Evolutionary conservation across 2,113 vertebrate genomes (phyloP).

Genomic region (Silurus glanis): DNA sequence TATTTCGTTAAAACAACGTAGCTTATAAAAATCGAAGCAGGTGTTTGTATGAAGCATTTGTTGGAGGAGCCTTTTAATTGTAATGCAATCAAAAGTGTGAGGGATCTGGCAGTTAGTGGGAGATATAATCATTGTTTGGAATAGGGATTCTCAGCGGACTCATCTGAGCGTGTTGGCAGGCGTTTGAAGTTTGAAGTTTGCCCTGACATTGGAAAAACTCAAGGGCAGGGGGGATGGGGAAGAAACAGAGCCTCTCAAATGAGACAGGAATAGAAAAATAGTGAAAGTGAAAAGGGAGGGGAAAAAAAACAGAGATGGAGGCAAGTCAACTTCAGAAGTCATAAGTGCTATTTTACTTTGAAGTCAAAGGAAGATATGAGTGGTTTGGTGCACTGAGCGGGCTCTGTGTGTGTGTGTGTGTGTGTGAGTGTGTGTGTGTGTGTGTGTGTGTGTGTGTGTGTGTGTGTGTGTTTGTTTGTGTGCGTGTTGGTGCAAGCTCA

Average conservation of each 20-base stretch:
- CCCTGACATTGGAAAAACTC: conserved; percentile 69
- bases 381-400: conserved; percentile 43
- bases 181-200: conserved; percentile 70
- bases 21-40: background rate
- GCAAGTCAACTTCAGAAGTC: conserved; percentile 60
- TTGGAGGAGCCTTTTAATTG: conserved; percentile 54
- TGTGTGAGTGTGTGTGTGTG: conserved; percentile 15
- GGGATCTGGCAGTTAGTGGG: conserved; percentile 58
- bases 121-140: conserved; percentile 68
- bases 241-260: conserved; percentile 58
- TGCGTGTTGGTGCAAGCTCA: background rate
- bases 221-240: conserved; percentile 61
- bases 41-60: conserved; percentile 16
- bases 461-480: conserved; percentile 19
- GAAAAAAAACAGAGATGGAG: conserved; percentile 48
- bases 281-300: conserved; percentile 26
- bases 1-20: background rate
- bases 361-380: conserved; percentile 50
- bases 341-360: conserved; percentile 62
- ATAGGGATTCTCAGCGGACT: conserved; percentile 66
- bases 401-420: conserved; percentile 24
- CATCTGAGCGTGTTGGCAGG: conserved; percentile 63
- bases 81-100: conserved; percentile 47
- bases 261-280: conserved; percentile 53
- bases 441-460: conserved; percentile 15